A percentile compares a stretch with the other conserved stretches of the same genome.
phyloP scores from a whole-genome alignment of 2,113 vertebrate species.

The Catharus minimus region DNA sequence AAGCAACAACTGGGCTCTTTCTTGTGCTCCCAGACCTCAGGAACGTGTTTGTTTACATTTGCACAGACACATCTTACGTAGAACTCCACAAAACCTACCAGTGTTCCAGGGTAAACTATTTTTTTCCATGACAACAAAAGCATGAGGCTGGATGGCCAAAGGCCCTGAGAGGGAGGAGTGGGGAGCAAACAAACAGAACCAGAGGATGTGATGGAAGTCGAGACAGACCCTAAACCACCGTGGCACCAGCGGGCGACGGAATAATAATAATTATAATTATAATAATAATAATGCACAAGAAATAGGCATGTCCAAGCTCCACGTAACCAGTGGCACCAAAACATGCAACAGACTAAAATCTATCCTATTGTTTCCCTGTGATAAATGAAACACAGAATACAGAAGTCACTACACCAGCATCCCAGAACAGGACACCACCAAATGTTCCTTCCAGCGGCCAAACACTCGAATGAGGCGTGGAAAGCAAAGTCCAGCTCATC shows the following conservation, averaged over 20 bases:
- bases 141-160: slow-evolving; percentile 34
- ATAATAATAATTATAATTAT: neutral
- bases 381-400: slow-evolving; percentile 58
- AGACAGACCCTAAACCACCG: slow-evolving; percentile 57
- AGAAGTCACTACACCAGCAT: slow-evolving; percentile 63
- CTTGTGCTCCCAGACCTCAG: neutral
- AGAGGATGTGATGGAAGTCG: slow-evolving; percentile 53
- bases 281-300: slow-evolving; percentile 58
- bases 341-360: slow-evolving; percentile 67
- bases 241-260: slow-evolving; percentile 46
- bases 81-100: slow-evolving; percentile 48
- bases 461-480: neutral
- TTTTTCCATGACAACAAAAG: slow-evolving; percentile 13
- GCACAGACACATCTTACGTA: slow-evolving; percentile 39
- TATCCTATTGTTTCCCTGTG: slow-evolving; percentile 56
- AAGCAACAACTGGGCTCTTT: slow-evolving; percentile 24
- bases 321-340: slow-evolving; percentile 63
- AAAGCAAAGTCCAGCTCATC: neutral
- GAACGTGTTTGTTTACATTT: neutral
- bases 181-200: slow-evolving; percentile 48
- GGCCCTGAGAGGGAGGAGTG: neutral
- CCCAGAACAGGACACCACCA: slow-evolving; percentile 42
- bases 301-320: slow-evolving; percentile 63
- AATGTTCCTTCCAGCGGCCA: neutral
- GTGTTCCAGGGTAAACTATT: slow-evolving; percentile 12